Conservation (phyloP, 2,113 vertebrate genomes). For the Pleuronectes platessa region DNA sequence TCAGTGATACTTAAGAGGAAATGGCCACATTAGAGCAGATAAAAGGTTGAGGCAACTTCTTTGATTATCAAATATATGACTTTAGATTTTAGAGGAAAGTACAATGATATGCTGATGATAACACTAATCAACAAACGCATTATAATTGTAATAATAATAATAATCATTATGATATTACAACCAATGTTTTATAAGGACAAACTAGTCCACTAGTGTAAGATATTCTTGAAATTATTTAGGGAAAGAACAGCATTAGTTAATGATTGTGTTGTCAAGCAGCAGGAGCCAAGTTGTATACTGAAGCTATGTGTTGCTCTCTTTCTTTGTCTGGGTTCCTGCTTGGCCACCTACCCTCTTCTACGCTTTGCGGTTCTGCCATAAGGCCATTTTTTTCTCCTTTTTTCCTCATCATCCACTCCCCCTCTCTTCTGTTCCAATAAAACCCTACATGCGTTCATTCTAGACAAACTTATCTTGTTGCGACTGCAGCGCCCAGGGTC, state of each 20-base stretch:
- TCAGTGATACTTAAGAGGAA: slow-evolving; percentile 2
- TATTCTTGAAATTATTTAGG: too few species aligned
- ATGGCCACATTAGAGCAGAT: neutral
- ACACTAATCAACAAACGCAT: neutral
- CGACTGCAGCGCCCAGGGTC: slow-evolving; percentile 59
- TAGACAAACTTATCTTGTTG: slow-evolving; percentile 60
- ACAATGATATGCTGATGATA: neutral
- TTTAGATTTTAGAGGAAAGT: neutral
- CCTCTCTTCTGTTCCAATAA: slow-evolving; percentile 56
- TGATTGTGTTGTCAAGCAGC: neutral
- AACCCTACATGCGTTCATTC: slow-evolving; percentile 49
- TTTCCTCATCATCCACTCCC: neutral
- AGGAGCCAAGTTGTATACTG: neutral
- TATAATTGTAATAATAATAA: neutral
- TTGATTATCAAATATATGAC: slow-evolving; percentile 13
- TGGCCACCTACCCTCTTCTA: neutral
- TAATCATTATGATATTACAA: neutral
- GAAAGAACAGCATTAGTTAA: neutral
- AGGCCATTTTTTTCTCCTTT: slow-evolving; percentile 14
- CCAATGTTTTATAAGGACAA: neutral
- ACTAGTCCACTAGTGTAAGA: too few species aligned
- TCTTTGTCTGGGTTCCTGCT: too few species aligned
- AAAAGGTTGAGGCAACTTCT: neutral
- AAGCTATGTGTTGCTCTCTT: neutral
- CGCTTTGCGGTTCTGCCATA: neutral